phyloP scores from a whole-genome alignment of 2,797 vertebrate species.

The Lithobates sylvaticus region DNA sequence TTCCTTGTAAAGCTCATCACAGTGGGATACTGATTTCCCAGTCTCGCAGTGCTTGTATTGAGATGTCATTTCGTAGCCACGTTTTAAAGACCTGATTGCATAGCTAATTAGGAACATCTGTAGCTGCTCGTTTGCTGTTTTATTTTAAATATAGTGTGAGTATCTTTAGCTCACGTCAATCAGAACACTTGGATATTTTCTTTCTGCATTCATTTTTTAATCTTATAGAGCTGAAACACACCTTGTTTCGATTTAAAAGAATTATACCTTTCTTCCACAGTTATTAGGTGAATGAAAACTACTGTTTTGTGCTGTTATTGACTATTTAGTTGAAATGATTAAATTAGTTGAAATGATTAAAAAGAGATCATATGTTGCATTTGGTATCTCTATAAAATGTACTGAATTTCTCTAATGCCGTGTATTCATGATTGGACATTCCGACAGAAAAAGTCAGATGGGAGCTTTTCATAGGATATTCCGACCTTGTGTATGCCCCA shows the following conservation, averaged over 20 bases:
- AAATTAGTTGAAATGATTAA: too few relatives aligned
- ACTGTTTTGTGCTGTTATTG: background rate
- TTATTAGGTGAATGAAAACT: background rate
- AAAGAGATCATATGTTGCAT: too few relatives aligned
- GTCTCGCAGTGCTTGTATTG: constrained; percentile 22
- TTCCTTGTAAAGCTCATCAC: constrained; percentile 52
- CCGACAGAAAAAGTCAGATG: too few relatives aligned
- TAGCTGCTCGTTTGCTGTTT: constrained; percentile 52
- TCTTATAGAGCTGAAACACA: background rate
- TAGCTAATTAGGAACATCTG: constrained; percentile 58
- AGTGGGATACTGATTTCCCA: constrained; percentile 50
- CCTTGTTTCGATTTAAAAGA: constrained; percentile 2
- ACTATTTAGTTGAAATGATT: too few relatives aligned
- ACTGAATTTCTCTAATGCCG: too few relatives aligned
- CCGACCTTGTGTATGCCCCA: too few relatives aligned
- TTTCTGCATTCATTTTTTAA: constrained; percentile 1
- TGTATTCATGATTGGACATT: fast-evolving
- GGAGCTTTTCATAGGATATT: too few relatives aligned
- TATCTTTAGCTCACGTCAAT: constrained; percentile 55
- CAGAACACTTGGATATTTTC: constrained; percentile 2
- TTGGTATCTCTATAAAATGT: too few relatives aligned
- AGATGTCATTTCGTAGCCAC: constrained; percentile 43
- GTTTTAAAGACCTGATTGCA: constrained; percentile 51
- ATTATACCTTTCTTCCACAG: constrained; percentile 4
- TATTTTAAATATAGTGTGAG: constrained; percentile 33